Percentiles rank a stretch among this genome's conserved stretches.
Conservation (phyloP, 2,113 vertebrate species). For the Tympanuchus pallidicinctus region DNA sequence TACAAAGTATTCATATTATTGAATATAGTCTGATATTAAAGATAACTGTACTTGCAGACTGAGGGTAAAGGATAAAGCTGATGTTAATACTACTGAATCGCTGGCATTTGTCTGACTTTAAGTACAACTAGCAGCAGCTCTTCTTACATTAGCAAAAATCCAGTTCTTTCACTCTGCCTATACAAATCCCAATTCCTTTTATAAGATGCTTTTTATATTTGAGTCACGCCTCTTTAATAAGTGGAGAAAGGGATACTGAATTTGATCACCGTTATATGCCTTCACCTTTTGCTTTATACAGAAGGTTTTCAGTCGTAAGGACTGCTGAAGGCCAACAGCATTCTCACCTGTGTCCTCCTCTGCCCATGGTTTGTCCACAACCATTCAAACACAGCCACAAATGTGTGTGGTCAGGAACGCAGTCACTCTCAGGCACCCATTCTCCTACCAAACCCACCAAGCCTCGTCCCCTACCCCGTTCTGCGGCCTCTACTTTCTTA, state of each 20-base stretch:
- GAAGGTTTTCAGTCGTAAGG: not conserved
- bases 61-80: not conserved
- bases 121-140: not conserved
- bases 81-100: not conserved
- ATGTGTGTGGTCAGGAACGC: fast-evolving
- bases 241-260: not conserved
- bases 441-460: not conserved
- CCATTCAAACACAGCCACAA: fast-evolving
- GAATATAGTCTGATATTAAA: not conserved
- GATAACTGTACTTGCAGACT: not conserved
- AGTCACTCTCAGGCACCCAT: not conserved
- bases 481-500: not conserved
- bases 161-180: not conserved
- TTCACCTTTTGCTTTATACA: not conserved
- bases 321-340: not conserved
- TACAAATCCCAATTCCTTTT: not conserved
- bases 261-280: not conserved
- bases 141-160: not conserved
- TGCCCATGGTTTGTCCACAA: not conserved
- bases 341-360: not conserved
- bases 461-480: not conserved
- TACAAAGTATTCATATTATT: not conserved
- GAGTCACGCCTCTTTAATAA: not conserved
- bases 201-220: not conserved
- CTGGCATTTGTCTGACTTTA: not conserved